Evolutionary conservation across 2,113 vertebrate genomes (phyloP).

Genomic region (Haemorhous mexicanus): DNA sequence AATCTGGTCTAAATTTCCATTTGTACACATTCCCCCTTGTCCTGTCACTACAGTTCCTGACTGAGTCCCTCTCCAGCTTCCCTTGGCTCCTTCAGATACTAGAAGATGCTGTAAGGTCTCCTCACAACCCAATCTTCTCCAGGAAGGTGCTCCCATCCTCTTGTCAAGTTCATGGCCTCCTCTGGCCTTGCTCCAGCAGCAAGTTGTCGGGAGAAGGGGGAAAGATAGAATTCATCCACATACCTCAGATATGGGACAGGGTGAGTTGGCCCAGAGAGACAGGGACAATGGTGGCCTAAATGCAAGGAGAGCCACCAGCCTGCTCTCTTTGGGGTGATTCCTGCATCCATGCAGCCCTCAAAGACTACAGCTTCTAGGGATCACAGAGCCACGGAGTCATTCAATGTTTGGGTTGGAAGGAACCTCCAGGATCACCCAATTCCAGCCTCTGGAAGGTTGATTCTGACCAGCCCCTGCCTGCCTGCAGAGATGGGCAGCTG

Average conservation of each 20-base stretch:
- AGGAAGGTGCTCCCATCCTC: background rate
- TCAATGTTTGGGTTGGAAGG: background rate
- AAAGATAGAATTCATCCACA: background rate
- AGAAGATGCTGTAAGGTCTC: background rate
- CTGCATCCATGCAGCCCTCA: background rate
- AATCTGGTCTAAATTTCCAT: background rate
- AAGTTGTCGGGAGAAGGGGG: background rate
- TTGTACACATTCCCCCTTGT: background rate
- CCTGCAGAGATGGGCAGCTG: background rate
- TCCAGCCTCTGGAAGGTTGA: background rate
- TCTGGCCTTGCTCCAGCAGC: background rate
- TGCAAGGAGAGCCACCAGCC: background rate
- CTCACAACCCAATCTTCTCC: background rate
- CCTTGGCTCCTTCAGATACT: background rate
- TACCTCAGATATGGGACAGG: accelerated
- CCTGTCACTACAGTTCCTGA: background rate
- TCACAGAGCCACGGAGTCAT: background rate
- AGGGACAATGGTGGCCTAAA: background rate
- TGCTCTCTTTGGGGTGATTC: background rate
- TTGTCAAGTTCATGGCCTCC: background rate
- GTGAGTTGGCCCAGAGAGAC: background rate
- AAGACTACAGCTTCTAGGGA: no score
- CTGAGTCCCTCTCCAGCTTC: background rate
- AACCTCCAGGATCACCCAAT: background rate
- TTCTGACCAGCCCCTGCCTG: background rate